These are phyloP conservation scores for Tapirus indicus DNA, from an alignment of 2,797 vertebrate genomes.

Conservation along the genomic window DNA sequence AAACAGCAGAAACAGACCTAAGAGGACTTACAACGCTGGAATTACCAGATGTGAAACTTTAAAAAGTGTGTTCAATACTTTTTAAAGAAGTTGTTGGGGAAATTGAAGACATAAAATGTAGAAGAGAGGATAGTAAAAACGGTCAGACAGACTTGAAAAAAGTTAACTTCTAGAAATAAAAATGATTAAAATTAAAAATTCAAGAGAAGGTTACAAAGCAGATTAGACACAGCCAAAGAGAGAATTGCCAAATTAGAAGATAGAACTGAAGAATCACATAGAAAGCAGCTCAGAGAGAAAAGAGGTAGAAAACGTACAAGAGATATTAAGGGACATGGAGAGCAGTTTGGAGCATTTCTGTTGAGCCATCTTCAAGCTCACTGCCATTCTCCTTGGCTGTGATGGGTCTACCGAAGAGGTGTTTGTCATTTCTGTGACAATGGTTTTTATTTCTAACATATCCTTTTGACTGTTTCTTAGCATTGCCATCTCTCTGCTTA, in stretches of 20 bases:
- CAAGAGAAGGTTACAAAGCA: background rate
- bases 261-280: background rate
- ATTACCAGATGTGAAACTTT: background rate
- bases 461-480: background rate
- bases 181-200: background rate
- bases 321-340: too few relatives aligned
- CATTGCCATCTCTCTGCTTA: background rate
- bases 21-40: accelerated
- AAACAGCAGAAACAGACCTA: background rate
- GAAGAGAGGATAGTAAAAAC: background rate
- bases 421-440: background rate
- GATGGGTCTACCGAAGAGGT: accelerated
- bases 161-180: background rate
- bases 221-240: background rate
- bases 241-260: background rate
- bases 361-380: background rate
- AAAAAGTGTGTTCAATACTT: background rate
- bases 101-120: background rate
- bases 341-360: accelerated
- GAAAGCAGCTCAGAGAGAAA: background rate
- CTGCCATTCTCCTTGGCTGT: background rate
- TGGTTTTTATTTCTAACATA: background rate
- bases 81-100: background rate
- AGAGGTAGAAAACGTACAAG: background rate
- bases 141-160: background rate